These are phyloP conservation scores for Drosophila novamexicana DNA, from an alignment of 1,140 invertebrate species.

Conservation along the genomic window DNA sequence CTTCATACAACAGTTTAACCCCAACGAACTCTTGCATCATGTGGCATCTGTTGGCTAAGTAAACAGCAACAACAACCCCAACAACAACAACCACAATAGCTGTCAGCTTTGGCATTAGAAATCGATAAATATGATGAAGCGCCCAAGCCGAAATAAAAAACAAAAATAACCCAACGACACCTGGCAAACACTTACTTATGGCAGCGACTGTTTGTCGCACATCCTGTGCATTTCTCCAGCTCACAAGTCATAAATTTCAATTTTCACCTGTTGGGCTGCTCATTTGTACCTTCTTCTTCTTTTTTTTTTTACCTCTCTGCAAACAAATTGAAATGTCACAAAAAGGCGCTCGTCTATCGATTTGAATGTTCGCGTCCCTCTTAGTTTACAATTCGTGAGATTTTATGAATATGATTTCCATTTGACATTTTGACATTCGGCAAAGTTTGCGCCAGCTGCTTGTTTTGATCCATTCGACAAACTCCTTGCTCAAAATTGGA, in stretches of 20 bases:
- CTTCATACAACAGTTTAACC: slow-evolving; percentile 80
- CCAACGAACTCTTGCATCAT: slow-evolving; percentile 69
- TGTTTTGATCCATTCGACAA: background rate
- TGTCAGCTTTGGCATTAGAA: slow-evolving; percentile 68
- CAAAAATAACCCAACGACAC: slow-evolving; percentile 31
- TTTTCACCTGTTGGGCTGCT: slow-evolving; percentile 63
- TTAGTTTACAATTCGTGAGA: slow-evolving; percentile 12
- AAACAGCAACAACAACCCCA: slow-evolving; percentile 25
- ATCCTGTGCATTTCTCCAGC: slow-evolving; percentile 33
- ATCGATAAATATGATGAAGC: slow-evolving; percentile 70
- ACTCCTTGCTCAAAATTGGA: slow-evolving; percentile 39
- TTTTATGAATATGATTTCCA: slow-evolving; percentile 58
- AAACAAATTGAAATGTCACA: slow-evolving; percentile 71
- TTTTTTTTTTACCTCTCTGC: slow-evolving; percentile 15
- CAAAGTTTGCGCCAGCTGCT: slow-evolving; percentile 34
- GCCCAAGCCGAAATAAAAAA: slow-evolving; percentile 19
- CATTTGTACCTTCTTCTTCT: slow-evolving; percentile 9
- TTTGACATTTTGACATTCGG: slow-evolving; percentile 42
- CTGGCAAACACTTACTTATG: slow-evolving; percentile 47
- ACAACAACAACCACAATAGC: slow-evolving; percentile 33
- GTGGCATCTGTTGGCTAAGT: slow-evolving; percentile 35
- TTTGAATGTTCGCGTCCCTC: slow-evolving; percentile 9
- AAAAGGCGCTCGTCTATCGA: slow-evolving; percentile 28
- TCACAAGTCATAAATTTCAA: slow-evolving; percentile 67
- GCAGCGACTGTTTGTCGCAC: slow-evolving; percentile 37